Percentiles rank a stretch among this genome's conserved stretches.
These are phyloP conservation scores for Diadromus collaris DNA, from an alignment of 2,888 invertebrate genomes.

Conservation along the genomic window DNA sequence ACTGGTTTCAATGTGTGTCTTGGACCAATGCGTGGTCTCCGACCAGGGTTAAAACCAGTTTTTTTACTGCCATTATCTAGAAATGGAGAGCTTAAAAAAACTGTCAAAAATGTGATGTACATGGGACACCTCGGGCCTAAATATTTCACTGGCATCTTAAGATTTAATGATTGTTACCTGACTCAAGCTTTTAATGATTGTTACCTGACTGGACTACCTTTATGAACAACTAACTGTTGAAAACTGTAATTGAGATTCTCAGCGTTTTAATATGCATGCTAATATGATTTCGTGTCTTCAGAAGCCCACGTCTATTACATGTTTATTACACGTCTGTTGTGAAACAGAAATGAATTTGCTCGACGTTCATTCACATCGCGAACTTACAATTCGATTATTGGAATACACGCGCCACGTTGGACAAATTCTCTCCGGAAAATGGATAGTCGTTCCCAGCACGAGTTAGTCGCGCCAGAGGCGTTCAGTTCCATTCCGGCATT, in stretches of 20 bases:
- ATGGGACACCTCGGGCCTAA: neutral
- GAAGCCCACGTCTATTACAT: neutral
- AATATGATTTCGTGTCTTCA: neutral
- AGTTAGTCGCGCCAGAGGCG: constrained; percentile 18
- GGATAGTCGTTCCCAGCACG: constrained; percentile 10
- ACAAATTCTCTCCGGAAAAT: constrained; percentile 2
- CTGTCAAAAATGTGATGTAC: neutral
- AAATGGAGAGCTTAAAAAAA: neutral
- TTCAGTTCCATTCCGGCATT: constrained; percentile 62
- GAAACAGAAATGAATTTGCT: neutral
- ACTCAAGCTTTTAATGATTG: neutral
- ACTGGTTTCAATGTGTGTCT: no score
- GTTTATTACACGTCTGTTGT: neutral
- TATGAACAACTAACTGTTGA: neutral
- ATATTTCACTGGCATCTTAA: neutral
- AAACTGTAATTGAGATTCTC: neutral
- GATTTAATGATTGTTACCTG: neutral
- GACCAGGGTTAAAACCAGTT: neutral
- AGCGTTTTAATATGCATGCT: neutral
- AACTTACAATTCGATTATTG: constrained; percentile 11
- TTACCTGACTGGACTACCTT: neutral
- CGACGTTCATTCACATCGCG: neutral
- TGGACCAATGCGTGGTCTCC: neutral
- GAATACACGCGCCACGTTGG: neutral
- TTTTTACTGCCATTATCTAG: neutral